Base-by-base conservation (phyloP, 37 sponge, comb jelly and placozoan species). In the Axinella damicornis region DNA sequence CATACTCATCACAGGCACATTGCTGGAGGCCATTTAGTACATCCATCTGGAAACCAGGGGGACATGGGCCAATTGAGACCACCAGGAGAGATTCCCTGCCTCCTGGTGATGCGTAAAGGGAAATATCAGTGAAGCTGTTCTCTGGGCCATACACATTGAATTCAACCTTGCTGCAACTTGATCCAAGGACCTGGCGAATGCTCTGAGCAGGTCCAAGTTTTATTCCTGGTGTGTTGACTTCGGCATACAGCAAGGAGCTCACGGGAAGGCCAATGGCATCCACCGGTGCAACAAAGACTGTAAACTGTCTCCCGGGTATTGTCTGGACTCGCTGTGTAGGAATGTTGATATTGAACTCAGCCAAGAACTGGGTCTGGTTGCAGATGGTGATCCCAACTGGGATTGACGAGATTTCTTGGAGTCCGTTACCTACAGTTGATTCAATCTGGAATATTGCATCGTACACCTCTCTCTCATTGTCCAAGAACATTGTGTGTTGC, bases 101-200 rank as follows among this genome's bases (percentile, higher is more conserved):
- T 30, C 71, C 78, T 2, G 38, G 61, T 14, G 18, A 20, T 11
- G 61, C 71, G 63, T 39, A 69, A 4, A 85, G 71, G 30, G 34
- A 15, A 1, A 85, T 61, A 13, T n/a, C 12, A 20, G 37, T 31
- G 13, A 39, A 22, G 2, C 39, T 27, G 25, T 61, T 78, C 53
- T 85, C 86, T 60, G 71, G 60, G 13, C 78, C 86, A 60, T 52
- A 70, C 61, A 85, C 57, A 5, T 58, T 56, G 24, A 78, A 78
- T 27, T 59, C 62, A 31, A 85, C 39, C 4, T 35, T 20, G 5
- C 33, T 59, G 37, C 86, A 85, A 14, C 9, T 60, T 18, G 9
- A 16, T 28, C 73, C 83, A 63, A 9, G 21, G 21, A 73, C 74
- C 22, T 24, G 63, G 2, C 25, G 58, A 5, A 39, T 60, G 27